phyloP scores from a whole-genome alignment of 2,797 vertebrate species.

The Clarias laeviceps region DNA sequence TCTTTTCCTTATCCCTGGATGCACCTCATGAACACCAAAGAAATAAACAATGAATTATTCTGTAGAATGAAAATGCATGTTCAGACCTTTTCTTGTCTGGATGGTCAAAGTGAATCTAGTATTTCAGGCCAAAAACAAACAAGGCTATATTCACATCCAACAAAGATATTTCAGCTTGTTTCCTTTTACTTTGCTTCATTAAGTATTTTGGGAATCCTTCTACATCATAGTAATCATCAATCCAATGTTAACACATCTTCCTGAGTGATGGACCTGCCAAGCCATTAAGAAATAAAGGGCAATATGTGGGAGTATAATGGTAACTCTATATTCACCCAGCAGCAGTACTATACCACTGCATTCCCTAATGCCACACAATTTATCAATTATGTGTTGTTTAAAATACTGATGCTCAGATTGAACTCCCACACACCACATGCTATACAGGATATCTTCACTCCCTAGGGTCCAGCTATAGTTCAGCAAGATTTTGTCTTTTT shows the following conservation, averaged over 20 bases:
- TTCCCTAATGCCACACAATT: not conserved
- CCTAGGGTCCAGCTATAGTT: not conserved
- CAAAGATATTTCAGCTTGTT: slow-evolving; percentile 14
- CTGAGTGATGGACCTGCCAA: not conserved
- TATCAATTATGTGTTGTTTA: slow-evolving; percentile 5
- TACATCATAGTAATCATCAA: not conserved
- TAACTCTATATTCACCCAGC: slow-evolving; percentile 3
- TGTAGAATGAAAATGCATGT: slow-evolving; percentile 31
- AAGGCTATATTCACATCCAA: not conserved
- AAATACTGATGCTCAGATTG: not conserved
- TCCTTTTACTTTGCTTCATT: not conserved
- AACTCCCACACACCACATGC: slow-evolving; percentile 3
- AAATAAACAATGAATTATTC: slow-evolving; percentile 48
- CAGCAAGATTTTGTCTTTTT: not conserved
- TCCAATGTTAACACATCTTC: not conserved
- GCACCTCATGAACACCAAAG: not conserved
- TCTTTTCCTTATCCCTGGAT: not conserved
- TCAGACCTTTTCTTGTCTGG: slow-evolving; percentile 31
- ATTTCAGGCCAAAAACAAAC: not conserved
- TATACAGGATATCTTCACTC: not conserved
- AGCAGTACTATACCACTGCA: not conserved
- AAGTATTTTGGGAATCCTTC: not conserved
- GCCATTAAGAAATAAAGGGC: not conserved
- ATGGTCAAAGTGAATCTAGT: slow-evolving; percentile 19
- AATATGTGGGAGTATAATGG: not conserved